Evolutionary conservation across 2,113 vertebrate genomes (phyloP).

Genomic region (Aleadryas rufinucha): DNA sequence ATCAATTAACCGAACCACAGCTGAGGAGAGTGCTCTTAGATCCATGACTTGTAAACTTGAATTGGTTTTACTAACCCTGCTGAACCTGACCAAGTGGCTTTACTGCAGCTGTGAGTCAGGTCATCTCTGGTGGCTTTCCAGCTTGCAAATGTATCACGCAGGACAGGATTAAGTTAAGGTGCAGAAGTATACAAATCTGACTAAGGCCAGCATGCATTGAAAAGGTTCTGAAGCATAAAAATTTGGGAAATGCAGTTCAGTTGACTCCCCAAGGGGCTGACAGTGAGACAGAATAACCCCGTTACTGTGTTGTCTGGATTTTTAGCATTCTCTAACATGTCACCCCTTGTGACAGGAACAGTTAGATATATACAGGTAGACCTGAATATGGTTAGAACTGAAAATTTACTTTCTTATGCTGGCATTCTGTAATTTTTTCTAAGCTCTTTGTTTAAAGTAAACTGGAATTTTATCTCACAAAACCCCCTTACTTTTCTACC

Average conservation of each 20-base stretch:
- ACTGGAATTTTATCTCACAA: not conserved
- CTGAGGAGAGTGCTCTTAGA: not conserved
- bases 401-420: not conserved
- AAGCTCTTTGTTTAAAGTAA: not conserved
- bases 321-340: not conserved
- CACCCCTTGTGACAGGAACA: not conserved
- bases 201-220: not conserved
- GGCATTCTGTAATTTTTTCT: not conserved
- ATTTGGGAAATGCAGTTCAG: not conserved
- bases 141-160: accelerated
- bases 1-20: not conserved
- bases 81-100: not conserved
- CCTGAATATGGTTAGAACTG: not conserved
- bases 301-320: not conserved
- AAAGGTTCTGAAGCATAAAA: not conserved
- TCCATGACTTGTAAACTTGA: not conserved
- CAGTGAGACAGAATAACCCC: not conserved
- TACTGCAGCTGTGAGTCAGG: not conserved
- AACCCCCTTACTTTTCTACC: not conserved
- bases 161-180: not conserved
- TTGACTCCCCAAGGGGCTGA: not conserved
- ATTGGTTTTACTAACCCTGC: not conserved
- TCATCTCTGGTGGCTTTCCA: not conserved
- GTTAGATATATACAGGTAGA: not conserved
- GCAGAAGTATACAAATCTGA: not conserved